Evolutionary conservation across 1,140 invertebrate genomes (phyloP).

Genomic region (Apocrypta bakeri): DNA sequence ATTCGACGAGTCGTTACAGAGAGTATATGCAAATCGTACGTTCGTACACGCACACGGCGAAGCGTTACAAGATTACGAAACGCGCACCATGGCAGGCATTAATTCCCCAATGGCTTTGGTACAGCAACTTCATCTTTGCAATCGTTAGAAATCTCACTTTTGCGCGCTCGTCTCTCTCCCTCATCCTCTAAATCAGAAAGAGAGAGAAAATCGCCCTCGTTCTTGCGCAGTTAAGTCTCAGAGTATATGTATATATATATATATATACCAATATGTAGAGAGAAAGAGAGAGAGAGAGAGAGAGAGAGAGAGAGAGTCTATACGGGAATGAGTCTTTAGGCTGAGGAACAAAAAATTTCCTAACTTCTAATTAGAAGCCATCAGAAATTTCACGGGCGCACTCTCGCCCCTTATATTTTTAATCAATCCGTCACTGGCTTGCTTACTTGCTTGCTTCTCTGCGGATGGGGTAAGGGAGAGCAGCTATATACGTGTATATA

Average conservation of each 20-base stretch:
- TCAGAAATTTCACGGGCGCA: conserved; percentile 58
- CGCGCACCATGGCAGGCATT: not conserved
- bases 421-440: conserved; percentile 74
- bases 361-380: conserved; percentile 62
- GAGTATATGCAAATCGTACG: conserved; percentile 14
- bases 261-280: not conserved
- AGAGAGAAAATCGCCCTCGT: not conserved
- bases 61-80: conserved; percentile 33
- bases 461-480: conserved; percentile 18
- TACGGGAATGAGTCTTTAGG: not conserved
- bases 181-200: not conserved
- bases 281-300: too few species aligned
- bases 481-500: not conserved
- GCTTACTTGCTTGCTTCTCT: not conserved
- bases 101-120: conserved; percentile 8
- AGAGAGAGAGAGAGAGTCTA: too few species aligned
- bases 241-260: not conserved
- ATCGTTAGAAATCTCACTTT: conserved; percentile 20
- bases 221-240: not conserved
- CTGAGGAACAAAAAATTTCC: conserved; percentile 50
- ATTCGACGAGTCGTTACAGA: not conserved
- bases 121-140: not conserved
- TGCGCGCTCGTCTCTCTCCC: not conserved
- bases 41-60: not conserved
- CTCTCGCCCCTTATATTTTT: conserved; percentile 73